These are phyloP conservation scores for Stenoptilia bipunctidactyla DNA, from an alignment of 2,888 invertebrate species.

Conservation along the genomic window DNA sequence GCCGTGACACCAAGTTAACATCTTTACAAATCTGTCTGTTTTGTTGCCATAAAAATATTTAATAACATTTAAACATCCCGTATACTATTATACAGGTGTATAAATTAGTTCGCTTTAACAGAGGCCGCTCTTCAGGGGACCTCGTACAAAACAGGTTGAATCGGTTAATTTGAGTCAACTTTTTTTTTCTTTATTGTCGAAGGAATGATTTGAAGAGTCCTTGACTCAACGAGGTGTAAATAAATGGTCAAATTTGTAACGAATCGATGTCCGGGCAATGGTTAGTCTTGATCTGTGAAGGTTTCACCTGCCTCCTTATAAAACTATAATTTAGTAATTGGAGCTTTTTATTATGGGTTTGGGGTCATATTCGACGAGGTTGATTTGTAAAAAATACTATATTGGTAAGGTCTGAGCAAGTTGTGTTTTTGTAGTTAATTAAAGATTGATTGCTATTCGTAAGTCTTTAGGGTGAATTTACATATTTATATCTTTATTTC, in stretches of 20 bases:
- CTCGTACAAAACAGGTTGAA: conserved; percentile 52
- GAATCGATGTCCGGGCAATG: conserved; percentile 59
- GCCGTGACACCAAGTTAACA: not conserved
- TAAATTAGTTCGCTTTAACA: conserved; percentile 66
- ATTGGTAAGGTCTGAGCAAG: no score
- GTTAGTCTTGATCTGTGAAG: conserved; percentile 42
- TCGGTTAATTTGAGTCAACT: conserved; percentile 61
- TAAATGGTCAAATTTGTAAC: conserved; percentile 64
- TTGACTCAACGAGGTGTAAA: conserved; percentile 69
- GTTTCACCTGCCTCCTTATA: conserved; percentile 48
- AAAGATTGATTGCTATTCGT: no score
- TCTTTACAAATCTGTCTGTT: not conserved
- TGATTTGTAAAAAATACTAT: no score
- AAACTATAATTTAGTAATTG: conserved; percentile 60
- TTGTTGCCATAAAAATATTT: conserved; percentile 33
- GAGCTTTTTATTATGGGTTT: conserved; percentile 30
- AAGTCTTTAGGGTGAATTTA: no score
- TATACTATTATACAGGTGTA: conserved; percentile 49
- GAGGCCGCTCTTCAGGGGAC: conserved; percentile 63
- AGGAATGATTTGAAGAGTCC: conserved; percentile 59
- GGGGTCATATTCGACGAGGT: conserved; percentile 7
- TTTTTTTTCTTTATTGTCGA: conserved; percentile 44
- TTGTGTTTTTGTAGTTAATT: no score
- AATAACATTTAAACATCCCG: conserved; percentile 34
- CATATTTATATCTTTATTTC: no score